A percentile compares a stretch with the other conserved stretches of the same genome.
phyloP scores from a whole-genome alignment of 2,113 vertebrate species.

The Speoplatyrhinus poulsoni region DNA sequence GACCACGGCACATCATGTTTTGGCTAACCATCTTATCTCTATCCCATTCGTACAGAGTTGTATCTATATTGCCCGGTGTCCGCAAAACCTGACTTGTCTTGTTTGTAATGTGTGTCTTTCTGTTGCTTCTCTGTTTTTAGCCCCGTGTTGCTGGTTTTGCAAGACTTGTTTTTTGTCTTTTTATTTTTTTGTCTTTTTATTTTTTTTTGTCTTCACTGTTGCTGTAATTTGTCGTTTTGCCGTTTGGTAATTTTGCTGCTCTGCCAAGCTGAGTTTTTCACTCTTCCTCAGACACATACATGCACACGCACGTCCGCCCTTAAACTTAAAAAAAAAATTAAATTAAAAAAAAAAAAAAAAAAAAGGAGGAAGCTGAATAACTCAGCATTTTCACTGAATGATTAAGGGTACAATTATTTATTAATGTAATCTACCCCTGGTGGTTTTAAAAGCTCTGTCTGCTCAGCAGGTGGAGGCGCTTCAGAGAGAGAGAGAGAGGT shows the following conservation, averaged over 20 bases:
- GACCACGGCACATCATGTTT: constrained; percentile 39
- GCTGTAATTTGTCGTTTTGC: constrained; percentile 48
- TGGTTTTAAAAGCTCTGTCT: constrained; percentile 62
- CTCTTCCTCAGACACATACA: constrained; percentile 46
- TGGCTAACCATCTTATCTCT: constrained; percentile 54
- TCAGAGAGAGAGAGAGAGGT: neutral
- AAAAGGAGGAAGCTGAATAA: constrained; percentile 37
- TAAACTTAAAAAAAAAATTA: constrained; percentile 6
- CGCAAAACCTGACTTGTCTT: neutral
- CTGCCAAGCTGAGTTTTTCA: constrained; percentile 70
- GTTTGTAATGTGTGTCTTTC: neutral
- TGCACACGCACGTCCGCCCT: neutral
- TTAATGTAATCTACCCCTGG: constrained; percentile 50
- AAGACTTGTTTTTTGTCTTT: constrained; percentile 16
- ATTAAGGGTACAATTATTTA: constrained; percentile 56
- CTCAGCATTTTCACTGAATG: constrained; percentile 40
- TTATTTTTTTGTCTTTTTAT: constrained; percentile 37
- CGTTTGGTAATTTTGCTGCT: constrained; percentile 59
- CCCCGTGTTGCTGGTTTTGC: constrained; percentile 55
- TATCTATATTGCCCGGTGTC: constrained; percentile 13
- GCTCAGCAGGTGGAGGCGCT: constrained; percentile 46
- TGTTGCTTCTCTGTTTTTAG: neutral
- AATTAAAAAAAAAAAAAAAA: constrained; percentile 19
- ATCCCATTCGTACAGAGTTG: constrained; percentile 34
- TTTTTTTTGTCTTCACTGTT: constrained; percentile 47